These are phyloP conservation scores for Euplexia lucipara DNA, from an alignment of 2,888 invertebrate genomes.

Conservation along the genomic window DNA sequence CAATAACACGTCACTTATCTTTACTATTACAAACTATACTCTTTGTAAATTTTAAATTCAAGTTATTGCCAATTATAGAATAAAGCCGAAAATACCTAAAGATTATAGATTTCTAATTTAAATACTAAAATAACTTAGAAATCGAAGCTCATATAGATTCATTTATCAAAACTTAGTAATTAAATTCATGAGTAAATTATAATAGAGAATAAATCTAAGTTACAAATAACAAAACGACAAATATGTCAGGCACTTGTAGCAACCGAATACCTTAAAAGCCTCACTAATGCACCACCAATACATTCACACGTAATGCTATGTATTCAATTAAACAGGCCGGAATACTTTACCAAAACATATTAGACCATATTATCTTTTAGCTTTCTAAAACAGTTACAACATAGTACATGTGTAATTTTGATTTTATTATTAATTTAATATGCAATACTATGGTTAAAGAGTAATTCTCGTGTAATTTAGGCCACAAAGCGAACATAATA, in stretches of 20 bases:
- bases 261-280: conserved; percentile 20
- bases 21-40: conserved; percentile 39
- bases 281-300: conserved; percentile 2
- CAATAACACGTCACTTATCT: conserved; percentile 18
- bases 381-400: conserved; percentile 8
- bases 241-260: conserved; percentile 40
- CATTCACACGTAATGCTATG: background rate
- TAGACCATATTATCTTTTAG: conserved; percentile 26
- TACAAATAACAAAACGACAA: conserved; percentile 27
- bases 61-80: conserved; percentile 47
- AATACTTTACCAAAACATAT: conserved; percentile 5
- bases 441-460: conserved; percentile 10
- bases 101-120: conserved; percentile 38
- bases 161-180: conserved; percentile 10
- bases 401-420: conserved; percentile 11
- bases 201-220: conserved; percentile 14
- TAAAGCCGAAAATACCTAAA: conserved; percentile 18
- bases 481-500: conserved; percentile 36
- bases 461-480: conserved; percentile 21
- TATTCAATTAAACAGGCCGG: conserved; percentile 17
- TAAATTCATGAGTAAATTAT: conserved; percentile 41
- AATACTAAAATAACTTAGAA: conserved; percentile 45
- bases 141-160: conserved; percentile 26
- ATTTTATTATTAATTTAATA: conserved; percentile 7
- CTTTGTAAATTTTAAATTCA: conserved; percentile 40